These are phyloP conservation scores for Microctenopoma stevenorrisi DNA, from an alignment of 2,797 vertebrate species.

Conservation along the genomic window DNA sequence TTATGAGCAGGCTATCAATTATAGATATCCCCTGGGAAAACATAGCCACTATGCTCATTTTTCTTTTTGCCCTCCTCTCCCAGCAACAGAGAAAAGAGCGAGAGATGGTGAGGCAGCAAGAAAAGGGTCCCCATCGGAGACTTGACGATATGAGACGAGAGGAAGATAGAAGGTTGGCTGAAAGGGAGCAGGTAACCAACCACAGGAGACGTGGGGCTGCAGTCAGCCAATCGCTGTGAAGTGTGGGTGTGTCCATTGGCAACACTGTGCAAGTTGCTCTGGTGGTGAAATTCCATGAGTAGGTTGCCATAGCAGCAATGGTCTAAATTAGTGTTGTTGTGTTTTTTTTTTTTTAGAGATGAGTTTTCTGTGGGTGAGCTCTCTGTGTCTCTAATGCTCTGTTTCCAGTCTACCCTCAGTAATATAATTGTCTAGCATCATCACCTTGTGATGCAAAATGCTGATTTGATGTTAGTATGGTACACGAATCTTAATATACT, in stretches of 20 bases:
- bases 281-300: conserved; percentile 83
- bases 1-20: conserved; percentile 39
- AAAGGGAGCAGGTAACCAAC: conserved; percentile 92
- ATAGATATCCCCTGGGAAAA: conserved; percentile 47
- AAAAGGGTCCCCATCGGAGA: conserved; percentile 92
- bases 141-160: conserved; percentile 92
- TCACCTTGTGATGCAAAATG: conserved; percentile 37
- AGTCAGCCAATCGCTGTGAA: conserved; percentile 66
- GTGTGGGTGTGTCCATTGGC: conserved; percentile 65
- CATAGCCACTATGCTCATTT: conserved; percentile 64
- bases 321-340: conserved; percentile 78
- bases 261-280: conserved; percentile 69
- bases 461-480: conserved; percentile 17
- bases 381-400: conserved; percentile 68
- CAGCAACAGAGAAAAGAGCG: conserved; percentile 95
- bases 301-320: conserved; percentile 88
- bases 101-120: conserved; percentile 93
- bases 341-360: conserved; percentile 80
- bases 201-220: conserved; percentile 35
- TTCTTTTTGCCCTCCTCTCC: conserved; percentile 62
- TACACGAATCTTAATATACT: conserved; percentile 15
- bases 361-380: conserved; percentile 82
- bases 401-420: conserved; percentile 69
- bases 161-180: conserved; percentile 91
- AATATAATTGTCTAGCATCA: conserved; percentile 67